Conservation (phyloP, 2,113 vertebrate species). For the Antigone vipio region DNA sequence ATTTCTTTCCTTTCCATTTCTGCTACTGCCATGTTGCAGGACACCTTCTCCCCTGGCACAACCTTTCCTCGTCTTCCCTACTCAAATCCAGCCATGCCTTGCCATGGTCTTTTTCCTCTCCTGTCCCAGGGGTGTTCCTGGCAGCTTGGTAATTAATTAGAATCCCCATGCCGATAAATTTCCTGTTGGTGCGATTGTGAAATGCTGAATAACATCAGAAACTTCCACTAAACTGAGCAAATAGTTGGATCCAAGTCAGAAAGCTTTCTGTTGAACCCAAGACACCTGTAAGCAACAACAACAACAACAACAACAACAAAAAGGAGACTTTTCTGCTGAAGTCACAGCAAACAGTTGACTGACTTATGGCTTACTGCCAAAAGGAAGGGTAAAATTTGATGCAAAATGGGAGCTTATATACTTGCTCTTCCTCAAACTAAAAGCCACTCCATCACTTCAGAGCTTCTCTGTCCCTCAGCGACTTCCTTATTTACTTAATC, state of each 20-base stretch:
- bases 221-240: constrained; percentile 22
- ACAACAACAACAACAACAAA: not conserved
- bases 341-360: not conserved
- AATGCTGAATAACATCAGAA: constrained; percentile 37
- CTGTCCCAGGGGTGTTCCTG: not conserved
- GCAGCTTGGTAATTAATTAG: not conserved
- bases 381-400: not conserved
- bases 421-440: not conserved
- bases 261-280: not conserved
- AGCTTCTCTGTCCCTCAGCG: not conserved
- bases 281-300: not conserved
- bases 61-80: not conserved
- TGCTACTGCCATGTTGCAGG: not conserved
- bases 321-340: not conserved
- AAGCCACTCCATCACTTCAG: not conserved
- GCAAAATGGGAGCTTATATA: not conserved
- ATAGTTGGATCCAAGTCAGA: constrained; percentile 41
- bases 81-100: not conserved
- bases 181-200: not conserved
- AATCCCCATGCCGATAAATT: constrained; percentile 11
- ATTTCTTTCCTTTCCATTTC: not conserved
- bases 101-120: not conserved
- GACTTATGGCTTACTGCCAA: not conserved
- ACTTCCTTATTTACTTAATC: not conserved
- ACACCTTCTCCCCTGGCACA: not conserved